Conservation (phyloP, 2,113 vertebrate species). For the Poeciliopsis prolifica region DNA sequence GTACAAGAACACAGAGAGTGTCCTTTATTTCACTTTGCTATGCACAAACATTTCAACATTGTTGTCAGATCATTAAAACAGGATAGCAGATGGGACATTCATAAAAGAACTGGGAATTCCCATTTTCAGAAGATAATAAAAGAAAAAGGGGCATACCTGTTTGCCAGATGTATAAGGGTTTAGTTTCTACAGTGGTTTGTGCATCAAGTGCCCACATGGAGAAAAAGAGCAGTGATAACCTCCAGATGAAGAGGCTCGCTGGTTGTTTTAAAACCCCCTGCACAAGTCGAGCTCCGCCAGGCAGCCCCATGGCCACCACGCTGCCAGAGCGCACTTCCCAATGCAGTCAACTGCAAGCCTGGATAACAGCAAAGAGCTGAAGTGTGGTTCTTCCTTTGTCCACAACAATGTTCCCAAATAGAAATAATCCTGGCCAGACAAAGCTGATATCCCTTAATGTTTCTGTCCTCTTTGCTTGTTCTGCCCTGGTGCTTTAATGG, state of each 20-base stretch:
- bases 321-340: constrained; percentile 57
- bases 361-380: constrained; percentile 36
- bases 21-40: constrained; percentile 1
- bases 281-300: constrained; percentile 46
- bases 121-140: background rate
- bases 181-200: constrained; percentile 71
- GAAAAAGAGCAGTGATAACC: constrained; percentile 58
- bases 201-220: constrained; percentile 62
- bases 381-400: constrained; percentile 55
- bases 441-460: constrained; percentile 25
- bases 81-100: constrained; percentile 9
- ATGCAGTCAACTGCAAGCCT: constrained; percentile 48
- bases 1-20: background rate
- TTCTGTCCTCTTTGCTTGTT: constrained; percentile 19
- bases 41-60: constrained; percentile 40
- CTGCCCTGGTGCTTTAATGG: constrained; percentile 40
- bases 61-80: constrained; percentile 30
- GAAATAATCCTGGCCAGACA: constrained; percentile 54
- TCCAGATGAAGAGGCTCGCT: constrained; percentile 57
- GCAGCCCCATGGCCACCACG: constrained; percentile 72
- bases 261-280: constrained; percentile 43
- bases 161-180: constrained; percentile 80
- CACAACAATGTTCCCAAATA: constrained; percentile 38
- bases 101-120: constrained; percentile 15
- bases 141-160: constrained; percentile 73